Evolutionary conservation across 2,888 invertebrate species (phyloP), one percentile per base, ranked within the genome.

Genomic region (Agrilus mali): DNA sequence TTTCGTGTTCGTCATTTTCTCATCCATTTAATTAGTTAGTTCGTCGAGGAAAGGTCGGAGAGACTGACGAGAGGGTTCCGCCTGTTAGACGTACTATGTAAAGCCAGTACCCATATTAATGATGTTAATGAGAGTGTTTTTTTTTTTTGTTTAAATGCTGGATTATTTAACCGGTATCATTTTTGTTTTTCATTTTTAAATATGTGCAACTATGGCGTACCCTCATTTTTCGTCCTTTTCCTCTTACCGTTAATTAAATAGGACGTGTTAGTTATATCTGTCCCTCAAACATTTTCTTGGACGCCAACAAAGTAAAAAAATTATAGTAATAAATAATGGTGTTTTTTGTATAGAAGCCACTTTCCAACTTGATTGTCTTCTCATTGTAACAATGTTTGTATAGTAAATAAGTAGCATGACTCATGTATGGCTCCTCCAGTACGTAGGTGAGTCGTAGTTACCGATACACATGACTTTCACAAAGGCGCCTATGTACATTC

Each of bases 11-110:
- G 49, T 50, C 52, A 53, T 51, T 46, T 46, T 27, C 27, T 45
- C 53, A 50, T 50, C 46, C 46, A 47, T 53, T 52, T 55, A 50
- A 53, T 54, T 60, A 57, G 57, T 53, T 46, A 56, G 58, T 57
- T 60, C 55, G 56, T 55, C 52, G 54, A 53, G 55, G 56, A 55
- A 54, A 55, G 55, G 55, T 57, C 55, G 48, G 54, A 65, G 65
- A 67, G 69, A 69, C 68, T 68, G 68, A 69, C 59, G 64, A 64
- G 62, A 64, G 61, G 50, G 53, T 53, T 55, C 58, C 55, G 53
- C 53, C 36, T 36, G 39, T 47, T 40, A 54, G 55, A 56, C 58
- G 60, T 60, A 59, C 60, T 59, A 61, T 46, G 36, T 32, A 40
- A 41, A 42, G 39, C 42, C 42, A 42, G 41, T 42, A 47, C 27